Evolutionary conservation across 2,113 vertebrate genomes (phyloP).

Genomic region (Corythornis madagascariensis): DNA sequence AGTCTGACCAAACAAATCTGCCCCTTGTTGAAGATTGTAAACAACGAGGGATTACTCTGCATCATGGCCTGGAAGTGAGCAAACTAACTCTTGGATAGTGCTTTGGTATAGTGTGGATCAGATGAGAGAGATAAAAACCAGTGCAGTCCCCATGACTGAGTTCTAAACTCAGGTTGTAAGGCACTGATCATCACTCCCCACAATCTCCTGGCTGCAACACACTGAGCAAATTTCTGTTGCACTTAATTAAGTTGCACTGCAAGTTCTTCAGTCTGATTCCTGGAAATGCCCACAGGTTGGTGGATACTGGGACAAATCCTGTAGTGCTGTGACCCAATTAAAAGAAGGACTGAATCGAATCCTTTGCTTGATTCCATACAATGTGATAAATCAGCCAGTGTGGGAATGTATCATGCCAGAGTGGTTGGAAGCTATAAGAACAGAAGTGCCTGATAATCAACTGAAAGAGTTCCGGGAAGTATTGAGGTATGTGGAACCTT

Average conservation of each 20-base stretch:
- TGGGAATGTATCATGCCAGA: constrained; percentile 99
- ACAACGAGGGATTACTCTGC: not conserved
- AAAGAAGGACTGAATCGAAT: constrained; percentile 98
- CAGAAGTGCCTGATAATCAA: constrained; percentile 93
- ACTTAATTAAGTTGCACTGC: not conserved
- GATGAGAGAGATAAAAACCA: not conserved
- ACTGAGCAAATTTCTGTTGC: not conserved
- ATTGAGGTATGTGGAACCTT: constrained; percentile 84
- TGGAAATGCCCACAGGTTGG: constrained; percentile 84
- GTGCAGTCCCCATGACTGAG: not conserved
- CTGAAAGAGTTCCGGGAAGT: constrained; percentile 98
- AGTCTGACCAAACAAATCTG: not conserved
- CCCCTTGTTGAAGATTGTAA: not conserved
- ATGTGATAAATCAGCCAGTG: constrained; percentile 94
- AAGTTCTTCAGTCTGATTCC: not conserved
- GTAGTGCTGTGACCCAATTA: constrained; percentile 93
- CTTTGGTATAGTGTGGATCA: not conserved
- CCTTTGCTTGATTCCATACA: constrained; percentile 97
- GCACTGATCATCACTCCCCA: not conserved
- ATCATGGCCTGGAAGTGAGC: not conserved
- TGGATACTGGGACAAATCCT: constrained; percentile 98
- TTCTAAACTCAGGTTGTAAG: not conserved
- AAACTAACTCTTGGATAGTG: not conserved
- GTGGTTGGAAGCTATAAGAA: constrained; percentile 96
- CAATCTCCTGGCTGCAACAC: not conserved